Conservation (phyloP, 2,113 vertebrate species). For the Trachemys scripta region DNA sequence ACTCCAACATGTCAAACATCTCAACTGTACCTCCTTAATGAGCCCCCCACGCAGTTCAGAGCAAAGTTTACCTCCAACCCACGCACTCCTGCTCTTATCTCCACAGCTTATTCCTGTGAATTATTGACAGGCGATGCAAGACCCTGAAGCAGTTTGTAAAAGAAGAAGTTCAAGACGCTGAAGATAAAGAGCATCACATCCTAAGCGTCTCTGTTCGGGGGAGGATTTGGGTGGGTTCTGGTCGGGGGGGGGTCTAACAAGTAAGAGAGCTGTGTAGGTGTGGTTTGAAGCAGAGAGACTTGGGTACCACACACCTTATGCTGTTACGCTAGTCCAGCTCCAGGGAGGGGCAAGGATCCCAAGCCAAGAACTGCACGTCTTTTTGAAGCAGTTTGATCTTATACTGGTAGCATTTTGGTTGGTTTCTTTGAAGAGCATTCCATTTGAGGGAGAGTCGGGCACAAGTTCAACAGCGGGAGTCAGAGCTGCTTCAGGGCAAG, state of each 20-base stretch:
- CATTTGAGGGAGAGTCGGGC: neutral
- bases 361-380: neutral
- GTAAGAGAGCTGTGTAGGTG: fast-evolving
- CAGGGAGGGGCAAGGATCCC: neutral
- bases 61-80: neutral
- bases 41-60: neutral
- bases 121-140: conserved; percentile 36
- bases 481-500: neutral
- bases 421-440: neutral
- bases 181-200: conserved; percentile 10
- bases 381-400: neutral
- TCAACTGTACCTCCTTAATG: neutral
- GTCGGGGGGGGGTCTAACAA: neutral
- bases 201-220: neutral
- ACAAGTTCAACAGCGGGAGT: neutral
- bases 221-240: neutral
- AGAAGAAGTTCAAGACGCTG: neutral
- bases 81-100: neutral
- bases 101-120: neutral
- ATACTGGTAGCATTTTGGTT: neutral
- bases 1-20: neutral
- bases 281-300: neutral
- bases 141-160: conserved; percentile 52
- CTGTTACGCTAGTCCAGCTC: neutral
- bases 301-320: neutral